These are phyloP conservation scores for Hippocampus abdominalis DNA, from an alignment of 2,113 vertebrate genomes.

Conservation along the genomic window DNA sequence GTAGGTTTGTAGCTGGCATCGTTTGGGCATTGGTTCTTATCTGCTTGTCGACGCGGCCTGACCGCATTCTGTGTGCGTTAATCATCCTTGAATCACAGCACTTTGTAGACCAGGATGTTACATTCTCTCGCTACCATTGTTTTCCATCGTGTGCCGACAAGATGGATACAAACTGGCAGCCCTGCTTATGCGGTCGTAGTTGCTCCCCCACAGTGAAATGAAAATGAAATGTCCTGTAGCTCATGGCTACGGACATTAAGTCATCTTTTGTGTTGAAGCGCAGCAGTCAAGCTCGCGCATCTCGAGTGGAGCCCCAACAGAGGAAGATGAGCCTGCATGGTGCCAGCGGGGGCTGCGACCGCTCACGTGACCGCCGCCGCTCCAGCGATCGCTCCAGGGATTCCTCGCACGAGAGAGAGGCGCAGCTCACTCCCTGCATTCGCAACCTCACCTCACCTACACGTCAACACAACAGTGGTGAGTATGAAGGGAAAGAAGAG, in stretches of 20 bases:
- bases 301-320: conserved; percentile 76
- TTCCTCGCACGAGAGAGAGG: conserved; percentile 95
- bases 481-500: conserved; percentile 48
- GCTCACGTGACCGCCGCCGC: conserved; percentile 90
- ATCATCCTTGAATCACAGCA: conserved; percentile 5
- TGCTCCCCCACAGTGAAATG: neutral
- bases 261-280: conserved; percentile 32
- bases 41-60: neutral
- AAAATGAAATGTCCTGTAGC: conserved; percentile 2
- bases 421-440: conserved; percentile 97
- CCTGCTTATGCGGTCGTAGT: neutral
- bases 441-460: conserved; percentile 97
- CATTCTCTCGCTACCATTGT: neutral
- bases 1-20: neutral
- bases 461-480: conserved; percentile 88
- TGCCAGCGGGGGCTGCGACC: conserved; percentile 86
- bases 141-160: neutral
- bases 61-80: neutral
- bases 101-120: conserved; percentile 7
- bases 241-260: neutral
- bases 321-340: conserved; percentile 93
- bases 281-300: conserved; percentile 77
- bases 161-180: neutral
- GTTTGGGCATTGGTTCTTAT: neutral
- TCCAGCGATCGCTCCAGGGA: conserved; percentile 96